These are phyloP conservation scores for Rhadina sibilatrix DNA, from an alignment of 2,113 vertebrate genomes.

Conservation along the genomic window DNA sequence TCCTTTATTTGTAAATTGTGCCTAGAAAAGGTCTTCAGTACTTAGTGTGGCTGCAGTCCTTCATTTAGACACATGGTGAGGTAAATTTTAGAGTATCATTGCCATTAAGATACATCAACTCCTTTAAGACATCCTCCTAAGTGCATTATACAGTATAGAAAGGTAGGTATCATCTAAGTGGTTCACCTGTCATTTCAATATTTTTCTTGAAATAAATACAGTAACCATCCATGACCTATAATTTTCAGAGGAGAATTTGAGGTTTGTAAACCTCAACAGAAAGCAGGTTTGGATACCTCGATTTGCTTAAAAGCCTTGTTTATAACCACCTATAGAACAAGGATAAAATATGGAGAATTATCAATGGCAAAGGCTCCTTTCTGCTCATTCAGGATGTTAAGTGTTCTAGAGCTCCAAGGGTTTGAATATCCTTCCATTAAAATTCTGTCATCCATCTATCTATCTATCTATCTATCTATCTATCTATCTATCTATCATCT, in stretches of 20 bases:
- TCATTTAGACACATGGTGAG: not conserved
- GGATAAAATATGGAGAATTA: not conserved
- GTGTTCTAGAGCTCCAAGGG: not conserved
- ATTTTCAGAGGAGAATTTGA: not conserved
- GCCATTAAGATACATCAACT: not conserved
- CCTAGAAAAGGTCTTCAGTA: not conserved
- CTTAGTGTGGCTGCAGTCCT: not conserved
- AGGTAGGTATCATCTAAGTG: not conserved
- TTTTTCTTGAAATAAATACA: not conserved
- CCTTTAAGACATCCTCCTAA: not conserved
- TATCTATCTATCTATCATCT: not conserved
- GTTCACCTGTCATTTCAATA: not conserved
- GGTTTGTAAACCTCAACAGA: not conserved
- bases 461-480: not conserved
- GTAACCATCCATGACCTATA: not conserved
- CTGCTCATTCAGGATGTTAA: not conserved
- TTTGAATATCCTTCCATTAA: not conserved
- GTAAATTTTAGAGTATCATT: not conserved
- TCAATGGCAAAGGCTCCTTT: not conserved
- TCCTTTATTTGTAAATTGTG: not conserved
- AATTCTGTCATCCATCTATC: not conserved
- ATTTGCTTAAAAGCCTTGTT: not conserved
- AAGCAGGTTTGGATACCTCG: not conserved
- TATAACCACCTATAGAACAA: not conserved
- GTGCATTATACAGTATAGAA: not conserved